Evolutionary conservation across 1,140 invertebrate species (phyloP), one percentile per base, ranked within the genome.

Genomic region (Tribolium castaneum): DNA sequence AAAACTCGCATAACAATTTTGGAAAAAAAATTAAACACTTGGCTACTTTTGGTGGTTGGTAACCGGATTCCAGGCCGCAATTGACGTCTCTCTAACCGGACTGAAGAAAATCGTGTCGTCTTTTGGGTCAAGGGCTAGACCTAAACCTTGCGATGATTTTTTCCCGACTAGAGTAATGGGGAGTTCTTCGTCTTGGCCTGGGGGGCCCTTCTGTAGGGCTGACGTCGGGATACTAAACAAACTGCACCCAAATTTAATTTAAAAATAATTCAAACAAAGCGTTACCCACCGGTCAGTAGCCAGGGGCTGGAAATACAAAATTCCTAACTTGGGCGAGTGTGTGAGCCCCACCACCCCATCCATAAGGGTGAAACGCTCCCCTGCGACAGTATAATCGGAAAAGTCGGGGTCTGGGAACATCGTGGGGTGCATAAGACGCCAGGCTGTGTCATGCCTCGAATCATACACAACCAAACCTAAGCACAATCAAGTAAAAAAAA

Each of bases 401-500:
- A 92, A 90, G 84, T 95, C 92, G 0, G 94, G 94, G 88, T 95
- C 90, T 0, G 94, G 94, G 83, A 93, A 94, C 94, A 96, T 95
- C 25, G 92, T 90, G 0, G 94, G 91, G 85, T 95, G 93, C 2
- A 90, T 88, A 0, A 94, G 86, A 56, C 94, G 88, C 94, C 94
- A 95, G 10, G 94, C 93, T 51, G 90, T 90, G 81, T 94, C 93
- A 19, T 89, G 90, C 1, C 88, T 85, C 10, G 90, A 91, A 82
- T 96, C 94, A 77, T 94, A 94, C 0, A 95, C 92, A 3, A 95
- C 87, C 9, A 96, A 88, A 54, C 90, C 92, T 93, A 80, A 34
- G n/a, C n/a, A n/a, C n/a, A n/a, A n/a, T n/a, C n/a, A n/a, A n/a
- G n/a, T n/a, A n/a, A n/a, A n/a, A n/a, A n/a, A n/a, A n/a, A n/a